phyloP scores from a whole-genome alignment of 2,113 vertebrate genomes.

The Thunnus thynnus region DNA sequence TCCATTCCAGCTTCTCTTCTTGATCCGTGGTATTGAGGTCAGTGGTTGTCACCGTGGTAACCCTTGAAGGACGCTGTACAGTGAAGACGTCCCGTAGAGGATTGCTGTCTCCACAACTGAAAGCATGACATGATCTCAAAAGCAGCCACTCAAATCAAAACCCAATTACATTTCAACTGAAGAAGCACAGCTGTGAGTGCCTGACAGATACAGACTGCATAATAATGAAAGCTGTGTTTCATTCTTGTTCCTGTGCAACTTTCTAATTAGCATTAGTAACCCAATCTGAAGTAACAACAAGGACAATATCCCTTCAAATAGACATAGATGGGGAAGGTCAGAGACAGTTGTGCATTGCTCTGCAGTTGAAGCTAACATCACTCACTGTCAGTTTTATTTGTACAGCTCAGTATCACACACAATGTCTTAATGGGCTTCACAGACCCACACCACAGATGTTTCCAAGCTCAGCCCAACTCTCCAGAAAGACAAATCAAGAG shows the following conservation, averaged over 20 bases:
- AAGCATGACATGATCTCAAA: slow-evolving; percentile 6
- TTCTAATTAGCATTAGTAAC: background rate
- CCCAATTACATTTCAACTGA: background rate
- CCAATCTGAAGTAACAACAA: slow-evolving; percentile 4
- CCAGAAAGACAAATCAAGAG: background rate
- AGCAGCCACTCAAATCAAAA: background rate
- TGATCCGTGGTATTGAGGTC: background rate
- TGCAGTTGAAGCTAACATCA: background rate
- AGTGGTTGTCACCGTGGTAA: slow-evolving; percentile 5
- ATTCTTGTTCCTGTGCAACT: background rate
- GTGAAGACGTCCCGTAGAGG: slow-evolving; percentile 92
- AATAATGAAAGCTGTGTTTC: background rate
- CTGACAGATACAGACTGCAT: background rate
- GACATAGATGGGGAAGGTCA: background rate
- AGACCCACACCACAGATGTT: background rate
- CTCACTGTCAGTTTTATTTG: background rate
- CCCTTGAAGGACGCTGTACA: slow-evolving; percentile 72
- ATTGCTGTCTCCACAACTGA: slow-evolving; percentile 89
- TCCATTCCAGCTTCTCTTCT: background rate
- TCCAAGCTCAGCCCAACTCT: background rate
- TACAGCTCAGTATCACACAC: background rate
- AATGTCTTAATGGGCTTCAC: background rate
- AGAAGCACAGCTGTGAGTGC: background rate
- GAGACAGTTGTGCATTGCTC: background rate
- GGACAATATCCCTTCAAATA: background rate